Conservation (phyloP, 1,140 invertebrate genomes). For the Euwallacea similis region DNA sequence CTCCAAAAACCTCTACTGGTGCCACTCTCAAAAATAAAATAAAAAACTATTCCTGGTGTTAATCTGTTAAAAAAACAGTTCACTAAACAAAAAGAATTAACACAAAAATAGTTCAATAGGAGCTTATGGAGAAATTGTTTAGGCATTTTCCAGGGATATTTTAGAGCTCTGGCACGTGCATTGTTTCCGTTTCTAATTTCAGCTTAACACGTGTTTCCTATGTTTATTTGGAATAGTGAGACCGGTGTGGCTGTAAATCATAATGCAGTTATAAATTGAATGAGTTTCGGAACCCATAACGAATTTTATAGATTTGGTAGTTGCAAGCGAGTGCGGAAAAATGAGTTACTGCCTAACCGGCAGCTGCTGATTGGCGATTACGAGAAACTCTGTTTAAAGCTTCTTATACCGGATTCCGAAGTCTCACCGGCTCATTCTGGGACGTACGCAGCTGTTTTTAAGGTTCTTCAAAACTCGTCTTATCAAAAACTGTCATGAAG, state of each 20-base stretch:
- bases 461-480: too few species aligned
- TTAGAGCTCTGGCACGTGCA: slow-evolving; percentile 26
- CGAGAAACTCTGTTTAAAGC: too few species aligned
- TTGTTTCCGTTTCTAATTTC: slow-evolving; percentile 35
- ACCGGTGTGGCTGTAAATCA: slow-evolving; percentile 25
- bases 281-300: slow-evolving; percentile 11
- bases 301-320: slow-evolving; percentile 5
- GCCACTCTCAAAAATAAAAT: background rate
- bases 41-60: too few species aligned
- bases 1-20: background rate
- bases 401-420: too few species aligned
- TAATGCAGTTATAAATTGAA: slow-evolving; percentile 4
- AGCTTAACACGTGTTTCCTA: slow-evolving; percentile 32
- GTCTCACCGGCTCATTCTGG: too few species aligned
- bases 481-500: too few species aligned
- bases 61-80: too few species aligned
- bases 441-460: too few species aligned
- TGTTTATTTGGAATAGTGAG: slow-evolving; percentile 27
- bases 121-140: slow-evolving; percentile 10
- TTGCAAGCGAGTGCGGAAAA: background rate
- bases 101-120: background rate
- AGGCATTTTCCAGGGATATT: slow-evolving; percentile 7
- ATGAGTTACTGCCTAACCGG: too few species aligned
- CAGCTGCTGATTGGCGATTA: too few species aligned
- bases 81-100: slow-evolving; percentile 3